Base-by-base conservation (phyloP, 1,140 invertebrate species). In the Rhizoglyphus robini region DNA sequence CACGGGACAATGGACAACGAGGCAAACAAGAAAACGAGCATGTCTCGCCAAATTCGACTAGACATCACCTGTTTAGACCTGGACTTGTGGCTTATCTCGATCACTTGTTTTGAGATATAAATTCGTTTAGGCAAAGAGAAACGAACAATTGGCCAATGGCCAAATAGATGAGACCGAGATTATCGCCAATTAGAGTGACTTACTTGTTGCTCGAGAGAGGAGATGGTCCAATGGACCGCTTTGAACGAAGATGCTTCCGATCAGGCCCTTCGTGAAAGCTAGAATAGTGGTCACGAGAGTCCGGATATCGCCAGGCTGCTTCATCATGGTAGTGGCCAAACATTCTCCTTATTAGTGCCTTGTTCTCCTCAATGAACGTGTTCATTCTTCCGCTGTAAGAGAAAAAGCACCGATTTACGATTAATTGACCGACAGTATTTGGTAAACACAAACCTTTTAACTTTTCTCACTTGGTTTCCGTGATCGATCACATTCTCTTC, bases 301-400 rank as follows among this genome's bases (percentile, higher is more conserved):
- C 29, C 54, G 59, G 4, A 65, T 49, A n/a, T 3, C 4, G 15
- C 63, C 30, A 5, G 13, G 49, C 15, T 27, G 34, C 13, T n/a
- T 31, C 51, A 8, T n/a, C 15, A 31, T 32, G 27, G 32, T 61
- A 49, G 25, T 69, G 69, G 0, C 70, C 69, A 70, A 91, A 92
- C 90, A 93, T 93, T 63, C 90, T 79, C 72, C 88, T 86, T 81
- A 92, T 91, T 68, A 93, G 72, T 11, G 90, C 88, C 77, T 92
- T 92, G 75, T 93, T 93, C 72, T 93, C 89, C 70, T 93, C 89
- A 71, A 93, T 93, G 75, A 92, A 93, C 67, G 81, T 79, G 72
- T 92, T 88, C 74, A 93, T 93, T 71, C 85, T 82, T 48, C 90
- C 87, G 75, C 89, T 93, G 78, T n/a, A n/a, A n/a, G n/a, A n/a